phyloP scores from a whole-genome alignment of 2,113 vertebrate genomes.

The Entelurus aequoreus region DNA sequence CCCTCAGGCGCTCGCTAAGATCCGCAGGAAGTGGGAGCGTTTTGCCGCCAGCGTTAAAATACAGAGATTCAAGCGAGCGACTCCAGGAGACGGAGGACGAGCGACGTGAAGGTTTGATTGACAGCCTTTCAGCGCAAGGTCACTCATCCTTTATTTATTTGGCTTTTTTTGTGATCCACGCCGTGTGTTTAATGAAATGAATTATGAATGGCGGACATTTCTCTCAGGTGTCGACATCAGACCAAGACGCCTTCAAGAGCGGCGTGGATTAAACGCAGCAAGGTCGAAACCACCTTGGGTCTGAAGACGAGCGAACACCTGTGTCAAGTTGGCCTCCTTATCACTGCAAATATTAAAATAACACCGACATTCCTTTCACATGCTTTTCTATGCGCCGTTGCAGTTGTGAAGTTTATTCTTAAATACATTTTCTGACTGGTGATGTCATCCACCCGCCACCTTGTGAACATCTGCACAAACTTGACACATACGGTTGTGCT shows the following conservation, averaged over 20 bases:
- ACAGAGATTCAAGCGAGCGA: conserved; percentile 42
- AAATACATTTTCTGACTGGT: too few relatives aligned
- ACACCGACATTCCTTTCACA: too few relatives aligned
- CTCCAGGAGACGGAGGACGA: conserved; percentile 56
- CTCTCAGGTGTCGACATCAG: conserved; percentile 34
- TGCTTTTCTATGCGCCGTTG: too few relatives aligned
- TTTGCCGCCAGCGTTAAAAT: conserved; percentile 49
- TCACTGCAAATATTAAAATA: too few relatives aligned
- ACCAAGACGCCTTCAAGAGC: conserved; percentile 19
- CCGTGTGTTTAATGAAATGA: conserved; percentile 33
- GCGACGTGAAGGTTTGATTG: conserved; percentile 52
- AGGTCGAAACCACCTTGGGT: neutral
- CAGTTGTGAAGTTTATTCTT: too few relatives aligned
- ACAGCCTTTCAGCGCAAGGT: conserved; percentile 65
- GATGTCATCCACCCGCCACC: too few relatives aligned
- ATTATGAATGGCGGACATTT: conserved; percentile 18
- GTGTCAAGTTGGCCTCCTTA: too few relatives aligned
- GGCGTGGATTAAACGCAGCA: neutral
- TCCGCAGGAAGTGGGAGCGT: neutral
- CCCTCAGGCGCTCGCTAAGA: conserved; percentile 32
- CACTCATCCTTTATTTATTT: conserved; percentile 26
- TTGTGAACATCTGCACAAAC: too few relatives aligned
- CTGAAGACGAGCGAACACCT: too few relatives aligned
- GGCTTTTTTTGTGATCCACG: conserved; percentile 29
- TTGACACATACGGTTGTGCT: too few relatives aligned